Evolutionary conservation across 2,888 invertebrate genomes (phyloP).

Genomic region (Epicampocera succincta): DNA sequence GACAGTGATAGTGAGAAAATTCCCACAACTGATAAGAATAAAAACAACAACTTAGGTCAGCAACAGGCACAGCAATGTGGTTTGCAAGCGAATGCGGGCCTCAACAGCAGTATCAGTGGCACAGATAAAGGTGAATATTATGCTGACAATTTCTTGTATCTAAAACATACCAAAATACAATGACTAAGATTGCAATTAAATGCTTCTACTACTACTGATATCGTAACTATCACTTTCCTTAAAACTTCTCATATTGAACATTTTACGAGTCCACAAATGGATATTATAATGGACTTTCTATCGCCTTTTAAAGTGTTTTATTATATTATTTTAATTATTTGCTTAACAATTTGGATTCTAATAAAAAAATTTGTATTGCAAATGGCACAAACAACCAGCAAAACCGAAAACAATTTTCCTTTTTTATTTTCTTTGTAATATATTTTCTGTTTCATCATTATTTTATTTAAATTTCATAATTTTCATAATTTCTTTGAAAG

Average conservation of each 20-base stretch:
- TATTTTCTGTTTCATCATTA: conserved; percentile 7
- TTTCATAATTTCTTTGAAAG: no score
- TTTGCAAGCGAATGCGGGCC: neutral
- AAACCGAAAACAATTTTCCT: conserved; percentile 41
- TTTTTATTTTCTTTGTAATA: conserved; percentile 18
- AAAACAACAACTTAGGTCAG: conserved; percentile 33
- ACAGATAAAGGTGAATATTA: conserved; percentile 76
- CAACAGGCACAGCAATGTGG: conserved; percentile 52
- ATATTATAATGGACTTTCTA: conserved; percentile 33
- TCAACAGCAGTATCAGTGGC: conserved; percentile 19
- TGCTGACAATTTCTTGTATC: conserved; percentile 72
- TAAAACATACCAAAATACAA: conserved; percentile 71
- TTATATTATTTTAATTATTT: conserved; percentile 51
- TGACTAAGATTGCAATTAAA: conserved; percentile 75
- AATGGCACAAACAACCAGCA: conserved; percentile 57
- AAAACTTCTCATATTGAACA: conserved; percentile 29
- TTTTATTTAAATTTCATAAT: no score
- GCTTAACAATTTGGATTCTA: conserved; percentile 56
- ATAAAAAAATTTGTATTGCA: conserved; percentile 65
- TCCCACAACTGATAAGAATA: conserved; percentile 58
- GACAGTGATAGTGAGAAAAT: conserved; percentile 66
- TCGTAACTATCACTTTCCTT: conserved; percentile 63
- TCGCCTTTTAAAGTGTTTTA: conserved; percentile 29
- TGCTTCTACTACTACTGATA: conserved; percentile 24
- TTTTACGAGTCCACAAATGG: conserved; percentile 12